Evolutionary conservation across 1,140 invertebrate genomes (phyloP).

Genomic region (Drosophila willistoni): DNA sequence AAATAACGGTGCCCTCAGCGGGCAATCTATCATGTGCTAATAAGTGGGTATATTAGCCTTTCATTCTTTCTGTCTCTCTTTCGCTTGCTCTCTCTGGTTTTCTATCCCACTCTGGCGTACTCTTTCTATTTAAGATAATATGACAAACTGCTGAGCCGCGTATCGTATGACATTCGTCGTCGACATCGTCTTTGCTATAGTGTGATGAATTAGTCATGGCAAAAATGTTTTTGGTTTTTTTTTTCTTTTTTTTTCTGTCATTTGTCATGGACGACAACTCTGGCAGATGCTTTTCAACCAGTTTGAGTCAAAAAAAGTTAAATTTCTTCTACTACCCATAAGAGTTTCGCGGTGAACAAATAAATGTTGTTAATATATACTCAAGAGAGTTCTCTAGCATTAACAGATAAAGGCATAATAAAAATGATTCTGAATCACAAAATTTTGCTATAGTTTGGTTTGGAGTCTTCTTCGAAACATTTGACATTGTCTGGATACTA

Average conservation of each 20-base stretch:
- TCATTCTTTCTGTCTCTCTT: neutral
- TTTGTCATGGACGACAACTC: neutral
- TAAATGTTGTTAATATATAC: too few relatives aligned
- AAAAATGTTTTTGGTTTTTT: neutral
- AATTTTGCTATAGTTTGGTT: too few relatives aligned
- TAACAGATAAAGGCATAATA: too few relatives aligned
- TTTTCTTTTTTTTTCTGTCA: neutral
- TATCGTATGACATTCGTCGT: slow-evolving; percentile 2
- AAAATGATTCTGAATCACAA: too few relatives aligned
- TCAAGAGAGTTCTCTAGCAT: too few relatives aligned
- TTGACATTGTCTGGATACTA: too few relatives aligned
- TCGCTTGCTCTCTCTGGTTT: neutral
- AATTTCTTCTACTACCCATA: too few relatives aligned
- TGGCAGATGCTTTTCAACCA: neutral
- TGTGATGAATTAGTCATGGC: slow-evolving; percentile 10
- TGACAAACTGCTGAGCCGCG: neutral
- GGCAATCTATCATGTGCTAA: slow-evolving; percentile 75
- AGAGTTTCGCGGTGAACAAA: too few relatives aligned
- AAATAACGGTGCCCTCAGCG: slow-evolving; percentile 73
- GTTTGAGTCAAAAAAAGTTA: too few relatives aligned
- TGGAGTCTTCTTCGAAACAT: too few relatives aligned
- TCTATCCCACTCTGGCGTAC: neutral
- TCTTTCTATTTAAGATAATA: slow-evolving; percentile 8
- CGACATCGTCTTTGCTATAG: too few relatives aligned
- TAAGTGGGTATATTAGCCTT: slow-evolving; percentile 52